These are phyloP conservation scores for Kuschelorhynchus macadamiae DNA, from an alignment of 2,888 invertebrate species.

Conservation along the genomic window DNA sequence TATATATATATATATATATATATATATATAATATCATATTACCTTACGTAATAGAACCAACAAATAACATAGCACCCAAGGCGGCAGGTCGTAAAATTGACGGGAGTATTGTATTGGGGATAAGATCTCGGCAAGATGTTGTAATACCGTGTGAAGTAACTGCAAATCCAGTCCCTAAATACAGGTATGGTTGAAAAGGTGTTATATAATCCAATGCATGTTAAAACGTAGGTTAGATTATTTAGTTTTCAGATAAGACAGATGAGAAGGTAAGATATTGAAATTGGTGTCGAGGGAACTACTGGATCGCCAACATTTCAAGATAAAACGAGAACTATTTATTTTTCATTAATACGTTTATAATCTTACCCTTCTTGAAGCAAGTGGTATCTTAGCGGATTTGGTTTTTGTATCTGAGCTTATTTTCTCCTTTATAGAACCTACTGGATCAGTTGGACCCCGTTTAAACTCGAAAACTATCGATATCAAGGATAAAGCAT, in stretches of 20 bases:
- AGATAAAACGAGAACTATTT: no score
- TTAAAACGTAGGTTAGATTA: constrained; percentile 1
- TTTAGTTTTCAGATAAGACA: no score
- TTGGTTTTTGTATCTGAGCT: background rate
- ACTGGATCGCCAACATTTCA: no score
- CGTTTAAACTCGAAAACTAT: constrained; percentile 75
- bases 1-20: no score
- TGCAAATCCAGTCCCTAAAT: constrained; percentile 78
- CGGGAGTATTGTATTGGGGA: constrained; percentile 71
- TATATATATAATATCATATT: no score
- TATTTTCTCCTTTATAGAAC: constrained; percentile 69
- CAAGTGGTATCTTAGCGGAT: constrained; percentile 3
- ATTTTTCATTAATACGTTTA: no score
- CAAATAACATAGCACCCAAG: constrained; percentile 76
- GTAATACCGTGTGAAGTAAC: constrained; percentile 79
- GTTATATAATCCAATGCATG: no score
- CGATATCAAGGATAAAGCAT: constrained; percentile 64
- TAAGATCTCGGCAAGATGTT: constrained; percentile 63
- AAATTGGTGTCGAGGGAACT: no score
- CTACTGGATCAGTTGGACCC: constrained; percentile 78
- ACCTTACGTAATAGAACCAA: constrained; percentile 58
- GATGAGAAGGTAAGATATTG: no score
- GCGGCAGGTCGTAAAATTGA: constrained; percentile 69
- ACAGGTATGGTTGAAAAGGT: constrained; percentile 41
- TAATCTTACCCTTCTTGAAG: constrained; percentile 11